These are phyloP conservation scores for Podarcis raffonei DNA, from an alignment of 2,113 vertebrate species.

Conservation along the genomic window DNA sequence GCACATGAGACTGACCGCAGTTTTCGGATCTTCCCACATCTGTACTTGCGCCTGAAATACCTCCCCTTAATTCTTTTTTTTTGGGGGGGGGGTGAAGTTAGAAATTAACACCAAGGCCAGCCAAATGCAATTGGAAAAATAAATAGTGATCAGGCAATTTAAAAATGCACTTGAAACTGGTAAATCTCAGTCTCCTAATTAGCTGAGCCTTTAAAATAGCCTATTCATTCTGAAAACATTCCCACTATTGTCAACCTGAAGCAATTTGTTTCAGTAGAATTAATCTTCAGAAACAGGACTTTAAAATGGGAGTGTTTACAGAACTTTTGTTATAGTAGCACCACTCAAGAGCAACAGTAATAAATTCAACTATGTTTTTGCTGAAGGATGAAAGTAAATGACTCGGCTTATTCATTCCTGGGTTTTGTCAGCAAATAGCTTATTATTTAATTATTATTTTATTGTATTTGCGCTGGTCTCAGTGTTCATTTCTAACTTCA, in stretches of 20 bases:
- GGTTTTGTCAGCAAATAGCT: background rate
- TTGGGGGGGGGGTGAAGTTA: too few relatives aligned
- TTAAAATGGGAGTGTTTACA: background rate
- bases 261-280: background rate
- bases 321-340: background rate
- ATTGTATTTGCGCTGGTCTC: background rate
- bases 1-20: background rate
- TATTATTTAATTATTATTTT: background rate
- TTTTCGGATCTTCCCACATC: background rate
- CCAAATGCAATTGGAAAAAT: too few relatives aligned
- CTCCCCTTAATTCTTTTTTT: too few relatives aligned
- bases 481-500: background rate
- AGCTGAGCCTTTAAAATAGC: background rate
- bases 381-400: slow-evolving; percentile 1
- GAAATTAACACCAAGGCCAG: too few relatives aligned
- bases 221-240: background rate
- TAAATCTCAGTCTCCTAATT: background rate
- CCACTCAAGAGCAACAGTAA: background rate
- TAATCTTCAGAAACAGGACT: background rate
- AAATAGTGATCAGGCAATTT: background rate
- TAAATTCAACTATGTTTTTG: background rate
- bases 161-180: background rate
- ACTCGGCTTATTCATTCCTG: background rate
- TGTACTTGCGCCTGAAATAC: background rate
- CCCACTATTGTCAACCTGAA: background rate